Evolutionary conservation across 53 echinoderm and acorn worm species (phyloP).

Genomic region (Astropecten irregularis): DNA sequence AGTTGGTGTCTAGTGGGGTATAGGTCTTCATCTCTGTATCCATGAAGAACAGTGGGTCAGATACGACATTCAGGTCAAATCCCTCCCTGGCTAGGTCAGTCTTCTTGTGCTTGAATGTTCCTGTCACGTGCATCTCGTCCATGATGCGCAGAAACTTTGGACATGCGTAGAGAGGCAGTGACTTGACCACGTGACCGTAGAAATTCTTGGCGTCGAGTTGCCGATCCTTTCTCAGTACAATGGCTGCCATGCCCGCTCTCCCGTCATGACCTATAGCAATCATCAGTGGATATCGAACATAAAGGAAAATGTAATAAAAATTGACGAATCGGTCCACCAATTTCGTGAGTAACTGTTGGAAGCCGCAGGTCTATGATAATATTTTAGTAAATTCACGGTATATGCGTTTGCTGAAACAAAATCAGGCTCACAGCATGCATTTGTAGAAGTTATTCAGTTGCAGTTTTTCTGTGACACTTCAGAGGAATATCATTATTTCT

Average conservation of each 20-base stretch:
- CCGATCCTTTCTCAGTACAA: conserved; percentile 39
- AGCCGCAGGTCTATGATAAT: too few relatives aligned
- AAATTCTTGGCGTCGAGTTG: conserved; percentile 7
- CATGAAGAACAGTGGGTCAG: conserved; percentile 64
- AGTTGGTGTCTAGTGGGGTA: neutral
- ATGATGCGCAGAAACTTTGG: conserved; percentile 70
- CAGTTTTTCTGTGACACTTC: too few relatives aligned
- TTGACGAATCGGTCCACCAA: too few relatives aligned
- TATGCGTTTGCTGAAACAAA: too few relatives aligned
- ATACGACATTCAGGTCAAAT: conserved; percentile 59
- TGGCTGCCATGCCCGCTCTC: conserved; percentile 73
- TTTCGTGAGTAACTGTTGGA: too few relatives aligned
- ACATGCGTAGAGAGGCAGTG: conserved; percentile 61
- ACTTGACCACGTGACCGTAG: conserved; percentile 52
- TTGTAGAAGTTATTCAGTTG: too few relatives aligned
- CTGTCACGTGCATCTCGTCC: conserved; percentile 65
- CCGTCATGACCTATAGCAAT: conserved; percentile 72
- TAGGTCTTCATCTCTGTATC: conserved; percentile 55
- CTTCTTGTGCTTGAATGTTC: conserved; percentile 83
- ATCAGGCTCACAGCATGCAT: too few relatives aligned
- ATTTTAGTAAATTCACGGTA: too few relatives aligned
- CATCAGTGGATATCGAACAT: too few relatives aligned
- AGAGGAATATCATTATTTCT: too few relatives aligned
- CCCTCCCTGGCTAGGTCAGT: conserved; percentile 73
- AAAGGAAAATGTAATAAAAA: too few relatives aligned